A percentile compares a stretch with the other conserved stretches of the same genome.
phyloP scores from a whole-genome alignment of 2,888 invertebrate species.

The Tyria jacobaeae region DNA sequence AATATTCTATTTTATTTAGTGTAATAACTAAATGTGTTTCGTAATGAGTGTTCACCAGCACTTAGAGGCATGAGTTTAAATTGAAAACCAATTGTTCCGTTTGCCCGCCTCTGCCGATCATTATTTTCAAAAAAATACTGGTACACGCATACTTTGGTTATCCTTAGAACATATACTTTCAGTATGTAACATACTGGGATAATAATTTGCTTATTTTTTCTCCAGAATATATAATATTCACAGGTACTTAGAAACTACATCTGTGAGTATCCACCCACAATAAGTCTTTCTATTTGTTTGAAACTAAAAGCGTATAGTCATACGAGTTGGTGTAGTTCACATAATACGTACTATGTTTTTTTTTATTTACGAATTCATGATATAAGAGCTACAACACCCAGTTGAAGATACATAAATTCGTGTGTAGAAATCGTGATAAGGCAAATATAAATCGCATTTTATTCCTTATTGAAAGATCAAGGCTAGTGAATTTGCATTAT shows the following conservation, averaged over 20 bases:
- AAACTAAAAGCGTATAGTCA: neutral
- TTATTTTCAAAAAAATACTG: slow-evolving; percentile 32
- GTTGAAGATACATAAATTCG: neutral
- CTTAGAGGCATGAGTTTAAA: neutral
- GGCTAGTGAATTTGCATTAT: slow-evolving; percentile 31
- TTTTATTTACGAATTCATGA: neutral
- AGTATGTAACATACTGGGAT: no score
- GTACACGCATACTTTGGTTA: slow-evolving; percentile 17
- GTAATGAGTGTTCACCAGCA: neutral
- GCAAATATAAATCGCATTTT: neutral
- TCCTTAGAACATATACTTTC: no score
- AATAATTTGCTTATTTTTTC: no score
- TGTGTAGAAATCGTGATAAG: neutral
- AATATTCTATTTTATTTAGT: no score
- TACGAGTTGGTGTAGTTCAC: neutral
- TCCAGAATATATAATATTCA: neutral
- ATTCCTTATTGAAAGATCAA: slow-evolving; percentile 6
- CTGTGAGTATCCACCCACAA: neutral
- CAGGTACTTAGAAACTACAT: no score
- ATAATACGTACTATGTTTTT: neutral
- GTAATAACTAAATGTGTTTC: neutral
- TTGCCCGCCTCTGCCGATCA: slow-evolving; percentile 40
- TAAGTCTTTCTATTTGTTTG: neutral
- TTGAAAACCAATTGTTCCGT: slow-evolving; percentile 28
- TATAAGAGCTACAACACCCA: no score